Percentiles rank a stretch among this genome's conserved stretches.
Evolutionary conservation across 2,113 vertebrate species (phyloP).

Genomic region (Erythrocercus mccallii): DNA sequence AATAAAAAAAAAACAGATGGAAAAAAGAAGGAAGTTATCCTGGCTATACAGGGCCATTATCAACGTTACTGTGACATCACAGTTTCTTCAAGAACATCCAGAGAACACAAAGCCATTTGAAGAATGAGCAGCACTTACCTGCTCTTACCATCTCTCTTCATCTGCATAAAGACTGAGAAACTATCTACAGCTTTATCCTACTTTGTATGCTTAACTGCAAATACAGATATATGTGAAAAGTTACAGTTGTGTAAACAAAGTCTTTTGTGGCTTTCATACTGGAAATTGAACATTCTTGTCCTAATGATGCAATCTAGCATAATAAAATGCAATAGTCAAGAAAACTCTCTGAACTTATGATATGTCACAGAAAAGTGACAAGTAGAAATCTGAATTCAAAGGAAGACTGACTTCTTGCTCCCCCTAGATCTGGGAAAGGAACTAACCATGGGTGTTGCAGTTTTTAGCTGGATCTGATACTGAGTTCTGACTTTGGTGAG

Average conservation of each 20-base stretch:
- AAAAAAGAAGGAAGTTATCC: not conserved
- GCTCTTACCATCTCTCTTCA: not conserved
- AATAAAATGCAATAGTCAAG: not conserved
- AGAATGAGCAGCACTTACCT: not conserved
- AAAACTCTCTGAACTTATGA: not conserved
- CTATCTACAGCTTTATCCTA: not conserved
- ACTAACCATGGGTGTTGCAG: rapidly evolving
- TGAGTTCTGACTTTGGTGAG: not conserved
- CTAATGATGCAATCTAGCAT: not conserved
- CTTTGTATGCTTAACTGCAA: not conserved
- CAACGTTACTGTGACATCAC: not conserved
- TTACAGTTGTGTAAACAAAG: not conserved
- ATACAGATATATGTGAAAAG: not conserved
- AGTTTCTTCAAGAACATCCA: not conserved
- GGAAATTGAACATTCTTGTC: not conserved
- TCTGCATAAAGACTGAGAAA: not conserved
- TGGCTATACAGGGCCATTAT: not conserved
- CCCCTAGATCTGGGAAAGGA: not conserved
- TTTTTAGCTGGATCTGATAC: not conserved
- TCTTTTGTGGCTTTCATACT: not conserved
- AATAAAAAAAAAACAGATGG: not conserved
- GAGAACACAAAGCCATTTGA: not conserved
- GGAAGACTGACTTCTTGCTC: not conserved
- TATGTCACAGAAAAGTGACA: not conserved
- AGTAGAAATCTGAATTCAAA: not conserved